These are phyloP conservation scores for Channallabes apus DNA, from an alignment of 2,797 vertebrate species.

Conservation along the genomic window DNA sequence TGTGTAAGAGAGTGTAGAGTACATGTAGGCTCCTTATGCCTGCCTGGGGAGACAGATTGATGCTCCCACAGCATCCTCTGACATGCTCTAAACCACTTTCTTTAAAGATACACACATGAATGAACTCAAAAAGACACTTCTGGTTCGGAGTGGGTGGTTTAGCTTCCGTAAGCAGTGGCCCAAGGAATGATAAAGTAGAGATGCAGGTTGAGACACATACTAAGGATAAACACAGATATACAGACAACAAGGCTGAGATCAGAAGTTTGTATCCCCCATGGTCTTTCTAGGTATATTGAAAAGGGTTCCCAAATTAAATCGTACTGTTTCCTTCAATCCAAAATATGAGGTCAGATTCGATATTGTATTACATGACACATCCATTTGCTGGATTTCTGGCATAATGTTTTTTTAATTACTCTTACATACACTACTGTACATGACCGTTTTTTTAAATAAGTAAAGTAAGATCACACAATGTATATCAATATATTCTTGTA, in stretches of 20 bases:
- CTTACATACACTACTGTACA: no score
- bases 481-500: not conserved
- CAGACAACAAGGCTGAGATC: not conserved
- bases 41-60: constrained; percentile 48
- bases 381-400: not conserved
- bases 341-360: not conserved
- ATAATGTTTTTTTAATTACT: not conserved
- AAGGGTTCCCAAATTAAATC: not conserved
- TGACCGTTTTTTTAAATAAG: not conserved
- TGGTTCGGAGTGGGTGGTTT: not conserved
- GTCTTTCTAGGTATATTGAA: not conserved
- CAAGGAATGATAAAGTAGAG: not conserved
- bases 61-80: constrained; percentile 40
- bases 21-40: constrained; percentile 34
- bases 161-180: not conserved
- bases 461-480: not conserved
- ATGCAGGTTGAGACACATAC: not conserved
- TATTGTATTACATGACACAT: not conserved
- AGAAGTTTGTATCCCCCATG: not conserved
- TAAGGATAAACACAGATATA: not conserved
- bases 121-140: constrained; percentile 27
- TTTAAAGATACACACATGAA: constrained; percentile 49
- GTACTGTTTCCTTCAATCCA: not conserved
- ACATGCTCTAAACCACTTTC: constrained; percentile 41
- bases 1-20: constrained; percentile 17